These are phyloP conservation scores for Heliornis fulica DNA, from an alignment of 2,113 vertebrate genomes.

Conservation along the genomic window DNA sequence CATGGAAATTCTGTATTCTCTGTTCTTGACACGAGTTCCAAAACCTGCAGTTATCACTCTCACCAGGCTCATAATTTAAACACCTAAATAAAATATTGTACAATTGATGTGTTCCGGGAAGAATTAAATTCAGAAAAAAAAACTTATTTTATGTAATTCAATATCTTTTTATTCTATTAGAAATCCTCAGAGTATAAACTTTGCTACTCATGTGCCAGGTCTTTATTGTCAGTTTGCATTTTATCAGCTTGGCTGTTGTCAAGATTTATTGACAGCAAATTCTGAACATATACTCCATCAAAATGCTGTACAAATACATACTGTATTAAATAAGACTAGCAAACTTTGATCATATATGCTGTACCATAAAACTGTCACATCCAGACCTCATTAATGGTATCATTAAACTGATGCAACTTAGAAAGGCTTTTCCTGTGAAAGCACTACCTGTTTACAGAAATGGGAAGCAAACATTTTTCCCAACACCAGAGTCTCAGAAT, in stretches of 20 bases:
- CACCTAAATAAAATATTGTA: not conserved
- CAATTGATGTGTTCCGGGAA: not conserved
- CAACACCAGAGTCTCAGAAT: not conserved
- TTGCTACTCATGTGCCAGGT: not conserved
- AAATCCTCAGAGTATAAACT: not conserved
- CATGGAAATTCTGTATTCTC: not conserved
- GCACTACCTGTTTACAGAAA: not conserved
- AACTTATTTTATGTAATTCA: not conserved
- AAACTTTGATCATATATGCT: not conserved
- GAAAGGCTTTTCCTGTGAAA: not conserved
- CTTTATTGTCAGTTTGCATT: not conserved
- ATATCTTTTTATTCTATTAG: not conserved
- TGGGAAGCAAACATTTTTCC: not conserved
- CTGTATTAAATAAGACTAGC: not conserved
- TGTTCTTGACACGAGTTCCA: not conserved
- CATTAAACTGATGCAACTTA: not conserved
- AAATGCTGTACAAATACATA: not conserved
- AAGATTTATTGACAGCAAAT: constrained; percentile 5
- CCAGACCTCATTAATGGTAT: not conserved
- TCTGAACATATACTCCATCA: not conserved
- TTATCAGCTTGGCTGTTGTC: not conserved
- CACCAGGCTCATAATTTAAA: not conserved
- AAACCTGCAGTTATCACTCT: not conserved
- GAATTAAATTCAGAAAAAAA: not conserved
- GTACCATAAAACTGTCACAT: not conserved